phyloP scores from a whole-genome alignment of 2,797 vertebrate genomes.

The Sebastes oblongus region DNA sequence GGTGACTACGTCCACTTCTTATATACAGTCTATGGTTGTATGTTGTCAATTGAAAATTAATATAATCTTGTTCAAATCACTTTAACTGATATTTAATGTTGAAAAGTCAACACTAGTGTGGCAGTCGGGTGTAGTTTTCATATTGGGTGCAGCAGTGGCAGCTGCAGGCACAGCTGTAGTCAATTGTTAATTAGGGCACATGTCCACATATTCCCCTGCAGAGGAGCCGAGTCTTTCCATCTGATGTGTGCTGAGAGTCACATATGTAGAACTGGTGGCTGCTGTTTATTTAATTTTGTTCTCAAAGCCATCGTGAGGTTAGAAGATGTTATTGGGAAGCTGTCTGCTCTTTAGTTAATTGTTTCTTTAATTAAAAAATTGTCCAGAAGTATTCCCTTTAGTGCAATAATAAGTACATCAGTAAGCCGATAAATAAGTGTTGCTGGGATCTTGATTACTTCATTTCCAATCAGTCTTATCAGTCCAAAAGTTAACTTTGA shows the following conservation, averaged over 20 bases:
- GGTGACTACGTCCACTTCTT: too few species aligned
- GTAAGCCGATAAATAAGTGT: neutral
- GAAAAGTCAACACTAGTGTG: neutral
- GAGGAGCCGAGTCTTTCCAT: neutral
- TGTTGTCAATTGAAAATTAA: neutral
- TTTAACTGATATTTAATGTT: neutral
- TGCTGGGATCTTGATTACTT: neutral
- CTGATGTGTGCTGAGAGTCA: neutral
- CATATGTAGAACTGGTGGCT: neutral
- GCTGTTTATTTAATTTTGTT: neutral
- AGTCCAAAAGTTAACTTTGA: neutral
- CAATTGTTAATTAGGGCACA: slow-evolving; percentile 18
- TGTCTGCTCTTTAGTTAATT: neutral
- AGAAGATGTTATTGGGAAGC: neutral
- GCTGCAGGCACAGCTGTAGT: slow-evolving; percentile 28
- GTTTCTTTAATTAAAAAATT: neutral
- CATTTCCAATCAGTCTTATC: neutral
- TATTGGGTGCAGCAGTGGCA: slow-evolving; percentile 3
- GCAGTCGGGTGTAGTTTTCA: neutral
- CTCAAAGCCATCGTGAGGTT: neutral
- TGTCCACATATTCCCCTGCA: neutral
- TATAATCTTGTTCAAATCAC: neutral
- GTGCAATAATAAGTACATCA: neutral
- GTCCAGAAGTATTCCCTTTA: neutral
- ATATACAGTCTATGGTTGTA: neutral